Conservation (phyloP, 2,113 vertebrate genomes). For the Turnix velox region DNA sequence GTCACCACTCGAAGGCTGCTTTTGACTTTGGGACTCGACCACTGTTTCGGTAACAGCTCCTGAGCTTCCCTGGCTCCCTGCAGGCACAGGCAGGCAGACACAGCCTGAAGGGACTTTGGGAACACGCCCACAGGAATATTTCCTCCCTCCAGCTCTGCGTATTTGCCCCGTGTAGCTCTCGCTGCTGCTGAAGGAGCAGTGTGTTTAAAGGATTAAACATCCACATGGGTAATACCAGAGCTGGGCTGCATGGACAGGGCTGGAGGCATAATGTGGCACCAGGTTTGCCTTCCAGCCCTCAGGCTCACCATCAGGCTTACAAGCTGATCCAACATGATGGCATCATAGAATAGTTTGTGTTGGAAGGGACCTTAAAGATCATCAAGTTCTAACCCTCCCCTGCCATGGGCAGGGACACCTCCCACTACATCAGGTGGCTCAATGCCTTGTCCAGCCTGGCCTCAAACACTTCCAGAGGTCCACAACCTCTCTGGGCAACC, state of each 20-base stretch:
- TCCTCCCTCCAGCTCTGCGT: not conserved
- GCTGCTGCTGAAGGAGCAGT: fast-evolving
- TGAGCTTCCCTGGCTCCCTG: not conserved
- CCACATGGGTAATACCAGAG: not conserved
- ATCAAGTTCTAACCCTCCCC: too few species aligned
- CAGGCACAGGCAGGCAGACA: not conserved
- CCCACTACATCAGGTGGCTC: too few species aligned
- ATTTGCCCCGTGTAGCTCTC: too few species aligned
- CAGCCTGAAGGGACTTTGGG: not conserved
- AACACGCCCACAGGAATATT: not conserved
- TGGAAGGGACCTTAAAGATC: too few species aligned
- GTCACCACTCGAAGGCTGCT: not conserved
- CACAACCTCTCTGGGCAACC: too few species aligned
- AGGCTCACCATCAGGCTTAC: not conserved
- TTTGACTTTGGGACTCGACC: fast-evolving
- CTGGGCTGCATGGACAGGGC: too few species aligned
- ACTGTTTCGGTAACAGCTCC: not conserved
- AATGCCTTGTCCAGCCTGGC: too few species aligned
- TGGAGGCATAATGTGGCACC: not conserved
- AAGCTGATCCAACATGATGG: not conserved
- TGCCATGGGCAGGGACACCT: too few species aligned
- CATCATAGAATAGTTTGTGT: too few species aligned
- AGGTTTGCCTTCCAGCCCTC: not conserved
- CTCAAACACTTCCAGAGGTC: too few species aligned
- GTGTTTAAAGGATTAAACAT: not conserved